phyloP scores from a whole-genome alignment of 1,140 invertebrate genomes.

The Hylaeus anthracinus region DNA sequence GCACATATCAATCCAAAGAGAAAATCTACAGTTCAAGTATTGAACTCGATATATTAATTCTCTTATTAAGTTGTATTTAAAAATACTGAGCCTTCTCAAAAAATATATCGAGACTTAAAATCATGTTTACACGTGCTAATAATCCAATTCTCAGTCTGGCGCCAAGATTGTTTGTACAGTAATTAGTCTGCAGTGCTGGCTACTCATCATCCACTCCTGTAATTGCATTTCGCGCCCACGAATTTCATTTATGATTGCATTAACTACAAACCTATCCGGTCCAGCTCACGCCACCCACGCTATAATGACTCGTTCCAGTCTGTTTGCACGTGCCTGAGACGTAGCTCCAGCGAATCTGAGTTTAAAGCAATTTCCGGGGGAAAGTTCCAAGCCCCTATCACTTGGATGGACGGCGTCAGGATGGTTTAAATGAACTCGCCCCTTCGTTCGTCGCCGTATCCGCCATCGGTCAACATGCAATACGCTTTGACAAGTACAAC shows the following conservation, averaged over 20 bases:
- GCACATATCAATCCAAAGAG: too few relatives aligned
- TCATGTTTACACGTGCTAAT: not conserved
- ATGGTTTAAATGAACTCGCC: conserved; percentile 57
- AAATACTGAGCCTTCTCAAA: too few relatives aligned
- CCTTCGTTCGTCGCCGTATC: conserved; percentile 9
- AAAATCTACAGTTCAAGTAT: too few relatives aligned
- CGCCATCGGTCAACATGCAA: conserved; percentile 40
- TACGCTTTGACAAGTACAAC: conserved; percentile 58
- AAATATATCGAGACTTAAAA: too few relatives aligned
- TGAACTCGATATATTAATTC: too few relatives aligned
- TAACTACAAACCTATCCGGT: not conserved
- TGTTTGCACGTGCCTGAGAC: not conserved
- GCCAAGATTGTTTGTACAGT: conserved; percentile 3
- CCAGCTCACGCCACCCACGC: not conserved
- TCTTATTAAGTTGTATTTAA: too few relatives aligned
- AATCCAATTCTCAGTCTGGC: not conserved
- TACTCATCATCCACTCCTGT: not conserved
- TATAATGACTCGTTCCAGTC: conserved; percentile 13
- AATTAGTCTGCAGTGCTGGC: conserved; percentile 1
- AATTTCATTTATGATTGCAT: conserved; percentile 12
- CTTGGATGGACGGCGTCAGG: conserved; percentile 28
- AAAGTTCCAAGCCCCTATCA: conserved; percentile 15
- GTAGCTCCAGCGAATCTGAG: conserved; percentile 16
- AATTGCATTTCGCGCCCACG: not conserved
- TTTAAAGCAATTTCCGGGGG: conserved; percentile 58